phyloP scores from a whole-genome alignment of 2,797 vertebrate genomes.

The Scleropages formosus region DNA sequence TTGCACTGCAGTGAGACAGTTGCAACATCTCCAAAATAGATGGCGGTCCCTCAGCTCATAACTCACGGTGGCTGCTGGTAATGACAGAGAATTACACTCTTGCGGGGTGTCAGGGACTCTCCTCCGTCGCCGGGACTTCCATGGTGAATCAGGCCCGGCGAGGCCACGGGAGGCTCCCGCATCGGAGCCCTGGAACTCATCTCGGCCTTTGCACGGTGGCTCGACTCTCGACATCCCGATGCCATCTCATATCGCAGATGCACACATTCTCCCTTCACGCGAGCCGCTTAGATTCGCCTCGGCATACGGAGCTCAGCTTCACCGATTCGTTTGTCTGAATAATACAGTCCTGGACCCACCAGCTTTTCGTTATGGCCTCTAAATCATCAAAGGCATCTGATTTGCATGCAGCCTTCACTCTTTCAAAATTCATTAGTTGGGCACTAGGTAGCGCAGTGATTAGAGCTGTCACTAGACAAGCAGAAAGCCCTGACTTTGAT shows the following conservation, averaged over 20 bases:
- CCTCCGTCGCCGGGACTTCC: background rate
- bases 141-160: background rate
- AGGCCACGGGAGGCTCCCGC: slow-evolving; percentile 30
- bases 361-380: too few species aligned
- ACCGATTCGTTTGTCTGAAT: too few species aligned
- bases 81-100: background rate
- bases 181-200: slow-evolving; percentile 36
- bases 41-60: background rate
- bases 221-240: slow-evolving; percentile 49
- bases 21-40: background rate
- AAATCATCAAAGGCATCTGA: too few species aligned
- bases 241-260: slow-evolving; percentile 14
- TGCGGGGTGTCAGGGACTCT: background rate
- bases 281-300: background rate
- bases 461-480: too few species aligned
- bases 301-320: too few species aligned
- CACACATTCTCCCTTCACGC: background rate
- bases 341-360: too few species aligned
- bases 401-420: too few species aligned
- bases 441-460: too few species aligned
- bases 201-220: slow-evolving; percentile 43
- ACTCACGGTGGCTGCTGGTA: background rate
- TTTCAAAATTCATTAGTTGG: too few species aligned
- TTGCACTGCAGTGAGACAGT: background rate
- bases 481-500: too few species aligned